phyloP scores from a whole-genome alignment of 2,888 invertebrate species.

The Meloe dianella region DNA sequence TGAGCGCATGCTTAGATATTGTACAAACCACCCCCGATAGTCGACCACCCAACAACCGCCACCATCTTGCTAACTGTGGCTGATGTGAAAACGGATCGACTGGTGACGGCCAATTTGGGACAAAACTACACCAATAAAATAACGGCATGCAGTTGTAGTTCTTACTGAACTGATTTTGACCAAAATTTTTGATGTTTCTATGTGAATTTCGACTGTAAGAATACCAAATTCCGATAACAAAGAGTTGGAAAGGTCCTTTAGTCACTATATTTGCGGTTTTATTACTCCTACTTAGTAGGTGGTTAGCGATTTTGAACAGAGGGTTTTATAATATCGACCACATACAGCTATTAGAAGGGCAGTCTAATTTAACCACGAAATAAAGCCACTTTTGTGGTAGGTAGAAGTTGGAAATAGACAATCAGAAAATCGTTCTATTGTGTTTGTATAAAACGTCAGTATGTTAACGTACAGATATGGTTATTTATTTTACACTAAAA shows the following conservation, averaged over 20 bases:
- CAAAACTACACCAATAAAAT: background rate
- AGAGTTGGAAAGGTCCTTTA: background rate
- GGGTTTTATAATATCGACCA: conserved; percentile 16
- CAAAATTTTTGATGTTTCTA: too few relatives aligned
- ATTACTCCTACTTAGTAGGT: background rate
- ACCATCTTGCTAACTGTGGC: background rate
- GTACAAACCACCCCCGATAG: conserved; percentile 14
- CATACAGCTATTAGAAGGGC: background rate
- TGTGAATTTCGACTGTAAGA: too few relatives aligned
- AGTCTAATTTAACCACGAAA: background rate
- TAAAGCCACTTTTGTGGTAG: background rate
- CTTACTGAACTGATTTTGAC: too few relatives aligned
- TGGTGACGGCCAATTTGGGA: background rate
- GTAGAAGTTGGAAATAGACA: background rate
- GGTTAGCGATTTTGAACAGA: background rate
- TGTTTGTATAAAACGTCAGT: background rate
- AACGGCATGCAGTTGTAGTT: too few relatives aligned
- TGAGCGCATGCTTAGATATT: conserved; percentile 41
- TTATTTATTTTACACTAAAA: too few relatives aligned
- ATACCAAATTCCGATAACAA: too few relatives aligned
- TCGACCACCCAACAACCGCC: conserved; percentile 12
- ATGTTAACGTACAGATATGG: background rate
- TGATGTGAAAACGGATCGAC: background rate
- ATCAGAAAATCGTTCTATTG: background rate
- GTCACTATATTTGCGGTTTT: background rate